Evolutionary conservation across 2,888 invertebrate species (phyloP).

Genomic region (Acrobeloides nanus): DNA sequence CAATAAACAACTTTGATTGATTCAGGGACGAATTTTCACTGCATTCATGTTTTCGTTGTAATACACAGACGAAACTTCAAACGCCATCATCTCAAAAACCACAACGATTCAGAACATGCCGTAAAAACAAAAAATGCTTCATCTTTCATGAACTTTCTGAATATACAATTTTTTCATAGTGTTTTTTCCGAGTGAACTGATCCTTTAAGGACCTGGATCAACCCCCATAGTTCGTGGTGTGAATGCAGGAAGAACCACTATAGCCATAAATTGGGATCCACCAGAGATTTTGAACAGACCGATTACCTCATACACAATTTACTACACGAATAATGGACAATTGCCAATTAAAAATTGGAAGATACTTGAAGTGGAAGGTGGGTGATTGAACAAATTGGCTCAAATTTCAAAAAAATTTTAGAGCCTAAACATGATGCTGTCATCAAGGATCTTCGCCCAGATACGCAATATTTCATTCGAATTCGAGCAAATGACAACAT

Average conservation of each 20-base stretch:
- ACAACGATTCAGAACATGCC: no score
- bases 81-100: no score
- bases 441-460: constrained; percentile 40
- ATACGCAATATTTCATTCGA: constrained; percentile 44
- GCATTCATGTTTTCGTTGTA: no score
- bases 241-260: constrained; percentile 31
- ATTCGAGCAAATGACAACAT: constrained; percentile 47
- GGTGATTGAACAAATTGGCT: constrained; percentile 1
- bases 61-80: no score
- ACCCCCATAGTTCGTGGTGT: constrained; percentile 38
- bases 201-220: constrained; percentile 40
- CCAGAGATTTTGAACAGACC: constrained; percentile 48
- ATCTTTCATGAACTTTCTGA: no score
- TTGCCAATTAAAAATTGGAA: constrained; percentile 49
- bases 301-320: constrained; percentile 48
- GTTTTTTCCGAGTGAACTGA: background rate
- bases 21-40: no score
- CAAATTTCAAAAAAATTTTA: constrained; percentile 15
- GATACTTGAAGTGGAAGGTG: constrained; percentile 35
- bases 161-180: no score
- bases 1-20: no score
- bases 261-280: constrained; percentile 44
- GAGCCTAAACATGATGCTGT: constrained; percentile 38
- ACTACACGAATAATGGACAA: constrained; percentile 48
- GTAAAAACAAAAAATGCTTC: no score